Percentiles rank a stretch among this genome's conserved stretches.
Conservation (phyloP, 2,113 vertebrate genomes). For the Salvelinus alpinus region DNA sequence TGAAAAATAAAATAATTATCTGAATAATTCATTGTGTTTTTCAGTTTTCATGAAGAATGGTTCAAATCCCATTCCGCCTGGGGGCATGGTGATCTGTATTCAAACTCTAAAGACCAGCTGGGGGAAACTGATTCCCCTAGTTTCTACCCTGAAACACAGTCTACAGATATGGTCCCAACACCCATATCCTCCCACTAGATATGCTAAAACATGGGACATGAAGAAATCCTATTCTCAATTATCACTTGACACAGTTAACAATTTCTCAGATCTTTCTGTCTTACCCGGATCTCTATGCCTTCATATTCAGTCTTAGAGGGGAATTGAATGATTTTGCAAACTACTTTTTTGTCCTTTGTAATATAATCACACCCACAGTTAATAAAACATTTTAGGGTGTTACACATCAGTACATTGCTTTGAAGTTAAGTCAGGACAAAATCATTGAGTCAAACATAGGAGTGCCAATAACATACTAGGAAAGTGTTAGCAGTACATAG, state of each 20-base stretch:
- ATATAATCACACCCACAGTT: conserved; percentile 28
- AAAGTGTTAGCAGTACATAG: conserved; percentile 45
- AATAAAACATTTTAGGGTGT: conserved; percentile 9
- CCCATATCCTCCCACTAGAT: conserved; percentile 40
- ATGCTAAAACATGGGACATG: conserved; percentile 39
- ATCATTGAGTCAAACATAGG: conserved; percentile 20
- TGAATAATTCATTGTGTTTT: conserved; percentile 40
- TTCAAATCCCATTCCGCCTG: conserved; percentile 28
- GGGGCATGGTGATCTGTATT: conserved; percentile 47
- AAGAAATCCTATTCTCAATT: conserved; percentile 12
- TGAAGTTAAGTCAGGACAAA: conserved; percentile 17
- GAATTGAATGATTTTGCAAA: conserved; percentile 17
- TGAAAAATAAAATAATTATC: conserved; percentile 31
- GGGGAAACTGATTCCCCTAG: conserved; percentile 42
- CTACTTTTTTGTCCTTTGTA: conserved; percentile 17
- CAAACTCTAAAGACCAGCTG: conserved; percentile 42
- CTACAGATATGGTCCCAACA: neutral
- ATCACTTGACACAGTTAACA: conserved; percentile 11
- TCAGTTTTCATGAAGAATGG: conserved; percentile 31
- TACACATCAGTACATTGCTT: conserved; percentile 1
- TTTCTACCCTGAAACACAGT: conserved; percentile 30
- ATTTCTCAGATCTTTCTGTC: neutral
- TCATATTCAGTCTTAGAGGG: conserved; percentile 6
- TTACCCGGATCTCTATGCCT: neutral
- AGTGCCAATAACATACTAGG: conserved; percentile 30